Evolutionary conservation across 2,888 invertebrate species (phyloP).

Genomic region (Cerastis rubricosa): DNA sequence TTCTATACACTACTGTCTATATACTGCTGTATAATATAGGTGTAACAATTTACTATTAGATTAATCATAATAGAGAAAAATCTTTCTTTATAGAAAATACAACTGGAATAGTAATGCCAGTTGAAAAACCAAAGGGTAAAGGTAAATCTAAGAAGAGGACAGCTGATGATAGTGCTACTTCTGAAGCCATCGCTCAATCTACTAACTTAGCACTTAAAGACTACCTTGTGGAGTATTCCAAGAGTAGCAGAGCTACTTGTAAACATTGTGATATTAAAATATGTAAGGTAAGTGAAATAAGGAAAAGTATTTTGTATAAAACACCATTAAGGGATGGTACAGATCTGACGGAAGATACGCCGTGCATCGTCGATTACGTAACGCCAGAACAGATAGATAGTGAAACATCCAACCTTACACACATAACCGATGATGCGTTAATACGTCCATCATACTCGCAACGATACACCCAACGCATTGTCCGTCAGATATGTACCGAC

Average conservation of each 20-base stretch:
- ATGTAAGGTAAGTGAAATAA: slow-evolving; percentile 91
- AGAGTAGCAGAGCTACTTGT: slow-evolving; percentile 95
- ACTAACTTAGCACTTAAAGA: slow-evolving; percentile 87
- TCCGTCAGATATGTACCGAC: too few relatives aligned
- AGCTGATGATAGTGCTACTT: slow-evolving; percentile 75
- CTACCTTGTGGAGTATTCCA: slow-evolving; percentile 96
- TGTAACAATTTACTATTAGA: background rate
- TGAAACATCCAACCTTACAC: too few relatives aligned
- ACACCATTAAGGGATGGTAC: too few relatives aligned
- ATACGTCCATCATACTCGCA: too few relatives aligned
- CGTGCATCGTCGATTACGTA: too few relatives aligned
- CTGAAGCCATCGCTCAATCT: slow-evolving; percentile 69
- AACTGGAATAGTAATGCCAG: slow-evolving; percentile 84
- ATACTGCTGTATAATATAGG: background rate
- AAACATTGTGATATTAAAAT: slow-evolving; percentile 96
- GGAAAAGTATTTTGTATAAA: background rate
- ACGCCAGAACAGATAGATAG: too few relatives aligned
- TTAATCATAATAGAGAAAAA: background rate
- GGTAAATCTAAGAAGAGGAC: slow-evolving; percentile 84
- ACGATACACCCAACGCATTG: too few relatives aligned
- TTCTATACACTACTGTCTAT: background rate
- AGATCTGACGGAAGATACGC: too few relatives aligned
- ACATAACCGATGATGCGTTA: too few relatives aligned
- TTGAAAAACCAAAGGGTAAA: slow-evolving; percentile 87
- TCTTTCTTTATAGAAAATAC: slow-evolving; percentile 63